phyloP scores from a whole-genome alignment of 2,113 vertebrate species.

The Desmodus rotundus region DNA sequence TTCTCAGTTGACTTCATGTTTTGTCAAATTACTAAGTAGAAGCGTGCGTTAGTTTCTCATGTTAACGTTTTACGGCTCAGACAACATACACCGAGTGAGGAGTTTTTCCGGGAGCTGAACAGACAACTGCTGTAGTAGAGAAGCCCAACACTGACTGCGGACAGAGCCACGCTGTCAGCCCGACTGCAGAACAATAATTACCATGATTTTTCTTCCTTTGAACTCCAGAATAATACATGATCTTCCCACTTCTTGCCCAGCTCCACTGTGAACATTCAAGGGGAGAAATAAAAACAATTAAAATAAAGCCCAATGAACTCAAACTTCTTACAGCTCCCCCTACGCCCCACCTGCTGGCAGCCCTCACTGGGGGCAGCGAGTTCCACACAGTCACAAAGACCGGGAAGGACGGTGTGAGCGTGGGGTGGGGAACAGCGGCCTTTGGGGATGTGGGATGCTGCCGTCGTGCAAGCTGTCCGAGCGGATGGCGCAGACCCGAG shows the following conservation, averaged over 20 bases:
- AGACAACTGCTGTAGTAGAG: not conserved
- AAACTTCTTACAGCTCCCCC: not conserved
- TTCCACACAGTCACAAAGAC: not conserved
- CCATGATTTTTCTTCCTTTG: constrained; percentile 99
- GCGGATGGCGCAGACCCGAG: not conserved
- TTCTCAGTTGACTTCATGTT: not conserved
- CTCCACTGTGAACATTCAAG: constrained; percentile 85
- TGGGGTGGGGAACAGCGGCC: not conserved
- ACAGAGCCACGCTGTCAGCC: not conserved
- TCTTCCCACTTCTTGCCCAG: constrained; percentile 97
- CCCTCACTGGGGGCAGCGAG: not conserved
- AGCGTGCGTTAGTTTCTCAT: not conserved
- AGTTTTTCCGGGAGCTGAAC: not conserved
- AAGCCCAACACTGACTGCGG: not conserved
- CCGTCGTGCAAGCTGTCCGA: not conserved
- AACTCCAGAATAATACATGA: constrained; percentile 99
- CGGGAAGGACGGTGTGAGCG: not conserved
- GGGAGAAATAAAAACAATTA: constrained; percentile 9
- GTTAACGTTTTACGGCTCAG: accelerated
- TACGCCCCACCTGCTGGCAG: not conserved
- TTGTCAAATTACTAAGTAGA: not conserved
- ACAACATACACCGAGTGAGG: not conserved
- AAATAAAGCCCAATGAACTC: not conserved
- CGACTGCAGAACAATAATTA: constrained; percentile 68
- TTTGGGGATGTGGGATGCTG: not conserved